Evolutionary conservation across 2,888 invertebrate genomes (phyloP), one percentile per base, ranked within the genome.

Genomic region (Scaeva pyrastri): DNA sequence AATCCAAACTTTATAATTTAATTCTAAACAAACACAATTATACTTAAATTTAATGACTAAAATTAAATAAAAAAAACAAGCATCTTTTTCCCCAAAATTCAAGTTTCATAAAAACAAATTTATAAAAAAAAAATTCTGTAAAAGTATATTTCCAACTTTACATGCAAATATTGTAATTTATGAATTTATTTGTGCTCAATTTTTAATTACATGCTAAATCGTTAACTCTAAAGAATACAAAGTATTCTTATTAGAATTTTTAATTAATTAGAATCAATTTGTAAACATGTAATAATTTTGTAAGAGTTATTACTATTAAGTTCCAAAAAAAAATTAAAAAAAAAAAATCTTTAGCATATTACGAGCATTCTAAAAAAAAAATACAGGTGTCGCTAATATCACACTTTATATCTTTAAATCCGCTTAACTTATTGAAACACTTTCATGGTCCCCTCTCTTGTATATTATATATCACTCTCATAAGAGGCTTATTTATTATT

Each of bases 401-500:
- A 41, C 14, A 31, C 31, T 7, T 31, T 31, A 16, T 56, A 41
- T 41, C 41, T 21, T 41, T 1, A 62, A 60, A 60, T 62, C 60
- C 60, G 41, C 60, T 62, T 41, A 62, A 41, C 2, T 41, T 23
- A n/a, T n/a, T 23, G 41, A 43, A 62, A 62, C 41, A 41, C 41
- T 62, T 62, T 62, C 41, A n/a, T 62, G 60, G 39, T n/a, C n/a
- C 41, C 60, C 21, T 41, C 14, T 31, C n/a, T 60, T 60, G 36
- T 39, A 21, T 41, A 41, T 41, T 14, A n/a, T 26, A 8, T 41
- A 12, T n/a, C 14, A 50, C 12, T 12, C 4, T 1, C 2, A 1
- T 56, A 56, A 56, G 56, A 56, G 19, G 60, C 60, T 62, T 62
- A 62, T 19, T 31, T 48, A 14, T 10, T 45, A 56, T 56, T 62